A percentile compares a stretch with the other conserved stretches of the same genome.
These are phyloP conservation scores for Grammomys dolichurus DNA, from an alignment of 2,113 vertebrate genomes.

Conservation along the genomic window DNA sequence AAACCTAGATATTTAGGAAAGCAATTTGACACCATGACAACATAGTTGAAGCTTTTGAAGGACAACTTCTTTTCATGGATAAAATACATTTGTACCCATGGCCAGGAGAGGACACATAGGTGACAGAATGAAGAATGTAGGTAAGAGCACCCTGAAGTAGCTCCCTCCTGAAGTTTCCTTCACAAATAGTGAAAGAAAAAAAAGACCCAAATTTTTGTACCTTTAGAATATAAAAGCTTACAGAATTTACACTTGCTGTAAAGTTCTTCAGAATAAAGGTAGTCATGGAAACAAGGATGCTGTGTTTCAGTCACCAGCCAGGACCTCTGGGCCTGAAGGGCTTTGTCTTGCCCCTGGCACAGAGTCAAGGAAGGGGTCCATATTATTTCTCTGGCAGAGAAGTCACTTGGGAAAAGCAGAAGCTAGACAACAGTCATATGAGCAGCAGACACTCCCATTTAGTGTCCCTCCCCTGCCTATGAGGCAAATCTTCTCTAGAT, in stretches of 20 bases:
- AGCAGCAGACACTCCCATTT: background rate
- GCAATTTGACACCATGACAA: background rate
- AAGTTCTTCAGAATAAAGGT: slow-evolving; percentile 3
- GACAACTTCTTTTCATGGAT: background rate
- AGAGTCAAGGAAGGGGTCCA: background rate
- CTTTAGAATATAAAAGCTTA: background rate
- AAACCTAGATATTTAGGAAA: background rate
- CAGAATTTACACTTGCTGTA: background rate
- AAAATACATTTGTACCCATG: background rate
- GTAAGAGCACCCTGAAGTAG: background rate
- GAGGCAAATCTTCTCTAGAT: background rate
- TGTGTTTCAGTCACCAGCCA: background rate
- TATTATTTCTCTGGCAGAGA: background rate
- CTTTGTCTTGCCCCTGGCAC: background rate
- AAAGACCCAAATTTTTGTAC: background rate
- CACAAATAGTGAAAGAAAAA: background rate
- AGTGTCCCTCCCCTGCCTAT: background rate
- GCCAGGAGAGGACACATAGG: background rate
- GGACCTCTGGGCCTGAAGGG: slow-evolving; percentile 6
- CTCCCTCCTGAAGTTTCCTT: background rate
- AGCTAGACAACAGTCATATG: background rate
- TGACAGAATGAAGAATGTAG: background rate
- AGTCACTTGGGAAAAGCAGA: background rate
- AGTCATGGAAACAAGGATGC: background rate
- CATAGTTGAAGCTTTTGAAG: background rate